These are phyloP conservation scores for Geotria australis DNA, from an alignment of 2,797 vertebrate species.

Conservation along the genomic window DNA sequence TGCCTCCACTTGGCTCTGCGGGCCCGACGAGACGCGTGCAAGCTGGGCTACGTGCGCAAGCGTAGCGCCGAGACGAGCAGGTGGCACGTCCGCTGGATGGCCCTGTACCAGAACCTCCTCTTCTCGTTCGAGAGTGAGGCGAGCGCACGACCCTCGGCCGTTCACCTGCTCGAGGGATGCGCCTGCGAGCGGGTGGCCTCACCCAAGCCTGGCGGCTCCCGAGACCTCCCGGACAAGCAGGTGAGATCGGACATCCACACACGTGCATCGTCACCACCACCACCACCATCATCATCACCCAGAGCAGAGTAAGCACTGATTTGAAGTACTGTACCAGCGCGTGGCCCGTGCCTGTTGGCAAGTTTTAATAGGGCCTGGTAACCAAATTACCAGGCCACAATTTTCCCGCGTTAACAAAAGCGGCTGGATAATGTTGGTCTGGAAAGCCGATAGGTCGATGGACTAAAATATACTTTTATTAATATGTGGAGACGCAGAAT, in stretches of 20 bases:
- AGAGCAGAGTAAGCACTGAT: too few species aligned
- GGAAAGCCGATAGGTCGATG: too few species aligned
- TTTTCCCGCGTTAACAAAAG: too few species aligned
- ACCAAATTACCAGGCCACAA: too few species aligned
- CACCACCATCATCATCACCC: too few species aligned
- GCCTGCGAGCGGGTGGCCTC: constrained; percentile 32
- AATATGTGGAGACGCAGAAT: too few species aligned
- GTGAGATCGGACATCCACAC: constrained; percentile 8
- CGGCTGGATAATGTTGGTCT: too few species aligned
- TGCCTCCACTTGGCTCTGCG: constrained; percentile 32
- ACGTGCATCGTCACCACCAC: too few species aligned
- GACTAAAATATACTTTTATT: too few species aligned
- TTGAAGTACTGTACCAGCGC: too few species aligned
- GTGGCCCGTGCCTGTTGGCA: too few species aligned
- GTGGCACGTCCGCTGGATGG: constrained; percentile 56
- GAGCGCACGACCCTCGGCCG: constrained; percentile 32
- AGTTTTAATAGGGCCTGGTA: too few species aligned
- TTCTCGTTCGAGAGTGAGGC: constrained; percentile 56
- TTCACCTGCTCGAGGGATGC: constrained; percentile 49
- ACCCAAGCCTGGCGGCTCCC: constrained; percentile 15
- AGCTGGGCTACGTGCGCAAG: constrained; percentile 38
- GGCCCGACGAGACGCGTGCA: constrained; percentile 43
- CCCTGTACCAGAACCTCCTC: constrained; percentile 45
- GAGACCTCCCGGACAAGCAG: constrained; percentile 39
- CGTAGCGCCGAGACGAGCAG: constrained; percentile 40